Evolutionary conservation across 2,797 vertebrate species (phyloP), one percentile per base, ranked within the genome.

Genomic region (Myotis findleyi): DNA sequence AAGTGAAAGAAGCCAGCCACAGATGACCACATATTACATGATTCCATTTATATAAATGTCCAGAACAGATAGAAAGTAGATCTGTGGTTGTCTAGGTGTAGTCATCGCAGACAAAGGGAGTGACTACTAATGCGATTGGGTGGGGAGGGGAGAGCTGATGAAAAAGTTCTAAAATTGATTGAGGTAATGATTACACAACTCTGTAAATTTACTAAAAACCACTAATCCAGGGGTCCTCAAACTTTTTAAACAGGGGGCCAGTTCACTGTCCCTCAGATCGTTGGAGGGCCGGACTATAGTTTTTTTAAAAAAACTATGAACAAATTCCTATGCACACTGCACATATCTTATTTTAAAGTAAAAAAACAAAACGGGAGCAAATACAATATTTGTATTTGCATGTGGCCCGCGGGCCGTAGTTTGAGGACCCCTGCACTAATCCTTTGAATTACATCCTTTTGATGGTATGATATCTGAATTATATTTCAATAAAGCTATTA

Each of bases 401-500:
- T 38, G 38, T 38, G 38, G 38, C 38, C 38, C 38, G 38, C 38
- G 5, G 38, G 38, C 38, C 38, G 38, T 38, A 38, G 38, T 38
- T 38, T 38, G 38, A 38, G 38, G 38, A 38, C 38, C 38, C 38
- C 38, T 38, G 38, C 38, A 68, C 55, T 75, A 84, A 90, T 36
- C 10, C 72, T 86, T 76, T 69, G 27, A 89, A 75, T 77, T 77
- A 4, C 36, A 23, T 7, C 17, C 1, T 95, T 92, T 92, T 84
- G 59, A 55, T 80, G 55, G 30, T 90, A 20, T 92, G 18, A 72
- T 87, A 87, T 47, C 3, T 68, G 41, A 87, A 76, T 87, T 95
- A 87, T 87, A 75, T 94, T 87, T 89, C 86, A 95, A 38, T 84
- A 87, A 81, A 96, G 51, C 55, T 93, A 12, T 89, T 89, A 92